A percentile compares a stretch with the other conserved stretches of the same genome.
phyloP scores from a whole-genome alignment of 2,113 vertebrate species.

The Rhinogobius similis region DNA sequence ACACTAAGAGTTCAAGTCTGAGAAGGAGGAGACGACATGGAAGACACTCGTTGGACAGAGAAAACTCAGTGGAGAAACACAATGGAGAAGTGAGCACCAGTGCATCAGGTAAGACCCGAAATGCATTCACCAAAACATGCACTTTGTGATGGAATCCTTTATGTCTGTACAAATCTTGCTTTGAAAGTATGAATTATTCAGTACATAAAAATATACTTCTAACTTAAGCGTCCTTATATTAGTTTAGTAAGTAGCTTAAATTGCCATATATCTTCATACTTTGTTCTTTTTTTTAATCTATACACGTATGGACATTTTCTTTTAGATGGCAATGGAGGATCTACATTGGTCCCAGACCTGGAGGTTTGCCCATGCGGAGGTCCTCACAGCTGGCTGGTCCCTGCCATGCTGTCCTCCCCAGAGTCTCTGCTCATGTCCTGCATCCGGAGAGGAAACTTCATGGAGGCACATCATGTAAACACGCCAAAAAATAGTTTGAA shows the following conservation, averaged over 20 bases:
- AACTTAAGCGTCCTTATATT: not conserved
- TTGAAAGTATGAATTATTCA: not conserved
- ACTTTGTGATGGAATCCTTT: too few species aligned
- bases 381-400: slow-evolving; percentile 83
- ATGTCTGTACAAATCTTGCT: too few species aligned
- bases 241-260: too few species aligned
- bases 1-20: slow-evolving; percentile 71
- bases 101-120: slow-evolving; percentile 83
- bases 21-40: slow-evolving; percentile 76
- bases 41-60: slow-evolving; percentile 71
- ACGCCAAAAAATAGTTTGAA: too few species aligned
- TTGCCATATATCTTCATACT: too few species aligned
- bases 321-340: slow-evolving; percentile 81
- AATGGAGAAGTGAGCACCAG: slow-evolving; percentile 87
- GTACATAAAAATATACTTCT: not conserved
- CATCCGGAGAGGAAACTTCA: slow-evolving; percentile 88
- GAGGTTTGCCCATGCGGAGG: slow-evolving; percentile 68
- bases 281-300: not conserved
- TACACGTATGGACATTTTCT: slow-evolving; percentile 14
- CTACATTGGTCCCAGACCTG: slow-evolving; percentile 53
- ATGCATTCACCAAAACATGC: too few species aligned
- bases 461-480: slow-evolving; percentile 89
- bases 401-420: slow-evolving; percentile 94
- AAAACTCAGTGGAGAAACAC: slow-evolving; percentile 77
- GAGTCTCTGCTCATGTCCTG: slow-evolving; percentile 93